Percentiles rank a stretch among this genome's conserved stretches.
Evolutionary conservation across 2,888 invertebrate species (phyloP).

Genomic region (Melieria crassipennis): DNA sequence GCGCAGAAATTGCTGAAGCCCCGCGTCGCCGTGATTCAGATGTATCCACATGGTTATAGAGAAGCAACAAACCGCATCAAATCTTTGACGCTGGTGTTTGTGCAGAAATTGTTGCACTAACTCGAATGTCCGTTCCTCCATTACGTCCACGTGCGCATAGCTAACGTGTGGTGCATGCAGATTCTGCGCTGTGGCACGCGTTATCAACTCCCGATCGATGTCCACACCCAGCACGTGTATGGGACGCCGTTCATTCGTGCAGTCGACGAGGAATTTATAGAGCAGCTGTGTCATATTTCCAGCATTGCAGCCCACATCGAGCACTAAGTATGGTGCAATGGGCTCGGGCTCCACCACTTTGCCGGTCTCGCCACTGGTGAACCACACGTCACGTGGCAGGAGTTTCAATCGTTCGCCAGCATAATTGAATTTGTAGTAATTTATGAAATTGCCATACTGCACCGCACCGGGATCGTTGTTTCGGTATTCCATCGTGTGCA

Average conservation of each 20-base stretch:
- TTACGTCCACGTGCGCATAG: slow-evolving; percentile 73
- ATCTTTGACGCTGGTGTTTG: slow-evolving; percentile 65
- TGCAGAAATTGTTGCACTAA: slow-evolving; percentile 68
- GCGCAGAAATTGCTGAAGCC: slow-evolving; percentile 72
- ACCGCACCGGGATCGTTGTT: slow-evolving; percentile 78
- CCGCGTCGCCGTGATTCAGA: slow-evolving; percentile 82
- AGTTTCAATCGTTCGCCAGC: slow-evolving; percentile 74
- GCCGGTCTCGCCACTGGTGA: slow-evolving; percentile 53
- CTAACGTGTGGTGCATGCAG: slow-evolving; percentile 64
- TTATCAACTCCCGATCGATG: slow-evolving; percentile 76
- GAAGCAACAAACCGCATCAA: slow-evolving; percentile 80
- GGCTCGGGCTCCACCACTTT: not conserved
- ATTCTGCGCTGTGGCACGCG: slow-evolving; percentile 72
- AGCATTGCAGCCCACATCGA: slow-evolving; percentile 75
- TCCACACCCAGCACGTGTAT: slow-evolving; percentile 73
- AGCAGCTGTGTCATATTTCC: slow-evolving; percentile 75
- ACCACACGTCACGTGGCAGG: slow-evolving; percentile 68
- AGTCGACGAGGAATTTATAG: slow-evolving; percentile 44
- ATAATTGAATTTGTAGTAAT: slow-evolving; percentile 85
- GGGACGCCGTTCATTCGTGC: slow-evolving; percentile 36
- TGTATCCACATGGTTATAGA: slow-evolving; percentile 94
- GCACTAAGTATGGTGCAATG: slow-evolving; percentile 66
- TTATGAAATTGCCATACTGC: slow-evolving; percentile 84
- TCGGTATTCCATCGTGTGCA: slow-evolving; percentile 53
- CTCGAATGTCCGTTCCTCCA: slow-evolving; percentile 64